Percentiles rank a stretch among this genome's conserved stretches.
These are phyloP conservation scores for Ophion obscuratus DNA, from an alignment of 2,888 invertebrate species.

Conservation along the genomic window DNA sequence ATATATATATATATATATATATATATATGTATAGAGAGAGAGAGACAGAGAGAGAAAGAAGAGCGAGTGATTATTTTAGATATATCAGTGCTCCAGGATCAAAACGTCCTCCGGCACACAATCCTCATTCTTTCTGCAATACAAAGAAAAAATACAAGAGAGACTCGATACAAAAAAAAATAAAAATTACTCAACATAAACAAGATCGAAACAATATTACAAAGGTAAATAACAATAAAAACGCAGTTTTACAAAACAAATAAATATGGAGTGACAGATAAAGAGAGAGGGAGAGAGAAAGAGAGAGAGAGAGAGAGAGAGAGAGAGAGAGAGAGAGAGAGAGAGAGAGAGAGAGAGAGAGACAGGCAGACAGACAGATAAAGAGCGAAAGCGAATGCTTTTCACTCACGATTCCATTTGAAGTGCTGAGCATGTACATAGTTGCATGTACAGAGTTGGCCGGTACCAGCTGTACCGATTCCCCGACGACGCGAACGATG, in stretches of 20 bases:
- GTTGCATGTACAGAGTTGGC: conserved; percentile 5
- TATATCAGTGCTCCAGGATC: too few relatives aligned
- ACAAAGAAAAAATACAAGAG: too few relatives aligned
- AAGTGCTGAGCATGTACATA: neutral
- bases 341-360: neutral
- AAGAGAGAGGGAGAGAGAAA: neutral
- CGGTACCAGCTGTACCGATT: conserved; percentile 68
- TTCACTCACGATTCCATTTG: conserved; percentile 46
- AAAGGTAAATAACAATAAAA: neutral
- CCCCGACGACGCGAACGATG: conserved; percentile 59
- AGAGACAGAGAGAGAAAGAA: too few relatives aligned
- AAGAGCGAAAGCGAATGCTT: conserved; percentile 8
- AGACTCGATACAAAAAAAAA: too few relatives aligned
- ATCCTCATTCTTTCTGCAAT: too few relatives aligned
- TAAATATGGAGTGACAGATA: neutral
- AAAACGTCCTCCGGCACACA: too few relatives aligned
- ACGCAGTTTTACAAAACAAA: neutral
- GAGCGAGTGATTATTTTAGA: too few relatives aligned
- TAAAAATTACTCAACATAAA: too few relatives aligned
- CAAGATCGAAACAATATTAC: too few relatives aligned
- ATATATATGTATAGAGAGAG: too few relatives aligned
- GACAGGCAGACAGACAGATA: neutral
- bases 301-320: neutral
- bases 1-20: too few relatives aligned
- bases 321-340: neutral